Evolutionary conservation across 1,140 invertebrate genomes (phyloP).

Genomic region (Caenorhabditis inopinata): DNA sequence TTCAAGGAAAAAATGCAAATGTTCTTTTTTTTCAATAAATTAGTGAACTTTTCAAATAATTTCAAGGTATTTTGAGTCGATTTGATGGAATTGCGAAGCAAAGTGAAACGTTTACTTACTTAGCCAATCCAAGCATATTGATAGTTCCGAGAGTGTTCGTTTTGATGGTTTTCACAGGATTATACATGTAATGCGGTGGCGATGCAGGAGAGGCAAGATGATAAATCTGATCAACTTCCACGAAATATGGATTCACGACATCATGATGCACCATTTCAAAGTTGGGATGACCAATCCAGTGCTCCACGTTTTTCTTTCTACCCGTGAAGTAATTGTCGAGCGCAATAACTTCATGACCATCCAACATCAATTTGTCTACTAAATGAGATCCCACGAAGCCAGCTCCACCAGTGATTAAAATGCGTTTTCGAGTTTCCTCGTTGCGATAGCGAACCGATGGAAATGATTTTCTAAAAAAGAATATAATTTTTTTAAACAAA

Average conservation of each 20-base stretch:
- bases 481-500: background rate
- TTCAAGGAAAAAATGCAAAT: too few relatives aligned
- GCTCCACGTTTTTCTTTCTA: slow-evolving; percentile 91
- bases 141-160: slow-evolving; percentile 99
- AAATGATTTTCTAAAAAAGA: slow-evolving; percentile 46
- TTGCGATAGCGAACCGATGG: slow-evolving; percentile 58
- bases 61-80: too few relatives aligned
- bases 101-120: too few relatives aligned
- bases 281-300: slow-evolving; percentile 98
- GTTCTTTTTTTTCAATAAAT: too few relatives aligned
- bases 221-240: slow-evolving; percentile 99
- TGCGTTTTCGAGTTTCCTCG: slow-evolving; percentile 59
- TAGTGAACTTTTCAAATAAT: too few relatives aligned
- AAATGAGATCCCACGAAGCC: slow-evolving; percentile 98
- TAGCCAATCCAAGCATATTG: slow-evolving; percentile 84
- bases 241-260: slow-evolving; percentile 93
- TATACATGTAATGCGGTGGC: slow-evolving; percentile 98
- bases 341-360: slow-evolving; percentile 93
- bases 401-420: slow-evolving; percentile 85
- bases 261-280: slow-evolving; percentile 99
- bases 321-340: slow-evolving; percentile 98
- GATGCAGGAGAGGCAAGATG: slow-evolving; percentile 97
- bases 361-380: slow-evolving; percentile 88
- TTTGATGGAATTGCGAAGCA: too few relatives aligned
- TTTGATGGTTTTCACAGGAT: slow-evolving; percentile 99